Base-by-base conservation (phyloP, 2,888 invertebrate species). In the Cryptocephalus moraei region DNA sequence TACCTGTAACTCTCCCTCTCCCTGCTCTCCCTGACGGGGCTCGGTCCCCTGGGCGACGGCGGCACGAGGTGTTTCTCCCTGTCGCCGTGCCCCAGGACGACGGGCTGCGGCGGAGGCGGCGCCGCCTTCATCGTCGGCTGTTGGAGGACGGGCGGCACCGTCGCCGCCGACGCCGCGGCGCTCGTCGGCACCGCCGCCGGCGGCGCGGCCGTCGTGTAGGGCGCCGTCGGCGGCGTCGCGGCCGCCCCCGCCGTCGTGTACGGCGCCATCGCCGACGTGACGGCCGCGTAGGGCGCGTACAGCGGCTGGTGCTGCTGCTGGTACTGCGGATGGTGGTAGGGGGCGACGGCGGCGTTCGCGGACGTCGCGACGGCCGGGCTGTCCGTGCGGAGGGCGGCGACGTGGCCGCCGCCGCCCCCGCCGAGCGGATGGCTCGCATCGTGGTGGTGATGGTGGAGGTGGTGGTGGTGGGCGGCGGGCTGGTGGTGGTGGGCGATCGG, bases 1-100 rank as follows among this genome's bases (percentile, higher is more conserved):
- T 75, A 90, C 90, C 89, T 89, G 74, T 87, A 90, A 70, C 84
- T 87, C 66, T 90, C 90, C 56, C 90, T 77, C 70, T 91, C 90
- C 62, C 88, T 77, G 60, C 49, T 50, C 46, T 52, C 56, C 81
- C 44, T 88, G 85, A 69, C 85, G 85, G 52, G 56, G 41, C 54
- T 51, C 66, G 83, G 86, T 49, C 83, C 84, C 59, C 85, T 77
- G 12, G 89, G 87, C 40, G 87, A 86, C 68, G 85, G 84, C 47
- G 80, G 75, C 66, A 55, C 45, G 43, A 50, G 32, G 10, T 47
- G 51, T 31, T 55, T 54, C 9, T 59, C 59, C 44, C 52, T 49
- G 41, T 58, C 47, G 43, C 36, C 12, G n/a, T 11, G 9, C 34
- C 9, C n/a, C 34, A n/a, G n/a, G n/a, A 34, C 44, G n/a, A n/a